Conservation (phyloP, 2,113 vertebrate genomes). For the Stegostoma tigrinum region DNA sequence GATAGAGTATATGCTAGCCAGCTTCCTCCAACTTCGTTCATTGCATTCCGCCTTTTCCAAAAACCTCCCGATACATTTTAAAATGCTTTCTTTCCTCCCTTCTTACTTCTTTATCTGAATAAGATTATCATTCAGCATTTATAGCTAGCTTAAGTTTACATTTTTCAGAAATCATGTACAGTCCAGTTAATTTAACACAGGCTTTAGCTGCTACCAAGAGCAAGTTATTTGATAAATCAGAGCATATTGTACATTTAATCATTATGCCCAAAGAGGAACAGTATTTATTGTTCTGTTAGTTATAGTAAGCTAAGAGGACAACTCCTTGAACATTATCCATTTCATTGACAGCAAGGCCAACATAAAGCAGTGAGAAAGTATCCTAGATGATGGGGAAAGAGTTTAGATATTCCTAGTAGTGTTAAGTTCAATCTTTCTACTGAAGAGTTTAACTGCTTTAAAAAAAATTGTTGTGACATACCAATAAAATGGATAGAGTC, state of each 20-base stretch:
- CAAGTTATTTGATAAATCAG: background rate
- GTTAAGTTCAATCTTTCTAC: background rate
- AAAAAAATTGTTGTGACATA: background rate
- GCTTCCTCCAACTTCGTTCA: background rate
- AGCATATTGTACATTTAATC: background rate
- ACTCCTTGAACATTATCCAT: background rate
- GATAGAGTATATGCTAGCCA: background rate
- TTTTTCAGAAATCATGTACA: background rate
- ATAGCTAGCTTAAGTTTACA: background rate
- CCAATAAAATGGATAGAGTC: background rate
- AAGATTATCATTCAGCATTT: background rate
- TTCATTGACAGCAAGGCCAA: background rate
- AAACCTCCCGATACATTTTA: background rate
- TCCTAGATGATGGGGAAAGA: background rate
- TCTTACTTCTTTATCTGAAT: background rate
- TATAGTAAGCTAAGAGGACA: background rate
- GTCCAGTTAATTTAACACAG: background rate
- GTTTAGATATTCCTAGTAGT: background rate
- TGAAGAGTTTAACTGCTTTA: background rate
- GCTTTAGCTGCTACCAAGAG: background rate
- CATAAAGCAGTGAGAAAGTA: background rate
- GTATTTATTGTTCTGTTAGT: background rate
- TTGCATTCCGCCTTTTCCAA: background rate
- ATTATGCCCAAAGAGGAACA: background rate
- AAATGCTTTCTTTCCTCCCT: background rate